phyloP scores from a whole-genome alignment of 2,888 invertebrate species.

The Plusia festucae region DNA sequence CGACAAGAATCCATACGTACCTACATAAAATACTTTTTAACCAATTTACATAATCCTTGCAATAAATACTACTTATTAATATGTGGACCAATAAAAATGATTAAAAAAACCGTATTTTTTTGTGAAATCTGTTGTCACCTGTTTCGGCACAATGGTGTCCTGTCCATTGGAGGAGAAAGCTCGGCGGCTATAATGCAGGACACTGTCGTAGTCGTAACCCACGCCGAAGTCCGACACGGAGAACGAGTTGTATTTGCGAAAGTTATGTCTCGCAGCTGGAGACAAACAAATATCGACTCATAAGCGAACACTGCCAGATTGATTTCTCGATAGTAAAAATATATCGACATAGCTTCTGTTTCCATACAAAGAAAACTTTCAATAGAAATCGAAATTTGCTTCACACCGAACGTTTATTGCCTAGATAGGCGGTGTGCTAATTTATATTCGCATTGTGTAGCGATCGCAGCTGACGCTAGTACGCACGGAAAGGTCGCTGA shows the following conservation, averaged over 20 bases:
- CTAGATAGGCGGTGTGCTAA: conserved; percentile 49
- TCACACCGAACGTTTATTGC: conserved; percentile 52
- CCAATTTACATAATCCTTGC: neutral
- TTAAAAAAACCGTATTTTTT: too few relatives aligned
- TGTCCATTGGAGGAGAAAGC: conserved; percentile 92
- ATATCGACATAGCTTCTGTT: conserved; percentile 31
- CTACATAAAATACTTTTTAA: neutral
- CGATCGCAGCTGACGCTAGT: conserved; percentile 35
- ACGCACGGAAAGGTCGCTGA: conserved; percentile 24
- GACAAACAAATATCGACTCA: conserved; percentile 55
- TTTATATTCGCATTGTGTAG: conserved; percentile 68
- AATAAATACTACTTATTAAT: conserved; percentile 11
- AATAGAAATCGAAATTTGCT: conserved; percentile 54
- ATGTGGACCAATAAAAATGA: too few relatives aligned
- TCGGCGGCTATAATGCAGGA: conserved; percentile 92
- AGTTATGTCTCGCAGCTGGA: conserved; percentile 84
- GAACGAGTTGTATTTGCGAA: conserved; percentile 91
- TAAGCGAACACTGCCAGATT: conserved; percentile 32
- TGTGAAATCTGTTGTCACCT: conserved; percentile 68
- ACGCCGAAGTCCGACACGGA: conserved; percentile 91
- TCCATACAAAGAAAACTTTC: conserved; percentile 54
- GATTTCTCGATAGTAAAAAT: conserved; percentile 40
- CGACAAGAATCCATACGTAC: too few relatives aligned
- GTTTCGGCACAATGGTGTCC: conserved; percentile 91
- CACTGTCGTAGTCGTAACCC: conserved; percentile 92